Percentiles rank a stretch among this genome's conserved stretches.
Evolutionary conservation across 1,140 invertebrate genomes (phyloP).

Genomic region (Epicauta chinensis): DNA sequence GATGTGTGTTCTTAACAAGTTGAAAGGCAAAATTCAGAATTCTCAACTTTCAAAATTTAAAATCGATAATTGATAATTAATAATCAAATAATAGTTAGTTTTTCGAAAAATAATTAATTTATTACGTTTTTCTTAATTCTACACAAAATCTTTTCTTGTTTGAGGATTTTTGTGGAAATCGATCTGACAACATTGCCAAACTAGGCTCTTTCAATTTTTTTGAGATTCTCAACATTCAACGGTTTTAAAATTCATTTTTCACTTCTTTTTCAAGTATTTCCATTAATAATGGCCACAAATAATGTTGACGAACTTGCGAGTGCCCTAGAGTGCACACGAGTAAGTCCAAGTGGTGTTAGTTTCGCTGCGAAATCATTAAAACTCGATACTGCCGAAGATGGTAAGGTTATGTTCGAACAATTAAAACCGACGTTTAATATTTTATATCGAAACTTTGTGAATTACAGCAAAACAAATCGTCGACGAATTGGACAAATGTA

Average conservation of each 20-base stretch:
- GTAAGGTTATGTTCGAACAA: conserved; percentile 41
- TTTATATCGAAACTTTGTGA: conserved; percentile 15
- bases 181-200: too few species aligned
- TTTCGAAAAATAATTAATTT: too few species aligned
- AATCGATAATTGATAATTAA: too few species aligned
- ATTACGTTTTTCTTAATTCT: too few species aligned
- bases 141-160: too few species aligned
- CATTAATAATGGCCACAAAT: conserved; percentile 16
- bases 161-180: too few species aligned
- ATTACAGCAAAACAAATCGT: conserved; percentile 57
- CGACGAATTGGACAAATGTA: conserved; percentile 56
- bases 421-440: not conserved
- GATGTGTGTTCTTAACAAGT: too few species aligned
- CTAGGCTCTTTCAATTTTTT: too few species aligned
- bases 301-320: conserved; percentile 30
- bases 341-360: conserved; percentile 46
- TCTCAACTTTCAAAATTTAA: too few species aligned
- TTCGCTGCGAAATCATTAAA: conserved; percentile 63
- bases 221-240: too few species aligned
- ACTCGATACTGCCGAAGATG: conserved; percentile 59
- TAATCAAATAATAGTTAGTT: too few species aligned
- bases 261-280: not conserved
- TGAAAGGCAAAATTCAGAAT: too few species aligned
- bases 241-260: not conserved
- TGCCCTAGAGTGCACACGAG: conserved; percentile 32